phyloP scores from a whole-genome alignment of 2,888 invertebrate genomes.

The Coenonympha glycerion region DNA sequence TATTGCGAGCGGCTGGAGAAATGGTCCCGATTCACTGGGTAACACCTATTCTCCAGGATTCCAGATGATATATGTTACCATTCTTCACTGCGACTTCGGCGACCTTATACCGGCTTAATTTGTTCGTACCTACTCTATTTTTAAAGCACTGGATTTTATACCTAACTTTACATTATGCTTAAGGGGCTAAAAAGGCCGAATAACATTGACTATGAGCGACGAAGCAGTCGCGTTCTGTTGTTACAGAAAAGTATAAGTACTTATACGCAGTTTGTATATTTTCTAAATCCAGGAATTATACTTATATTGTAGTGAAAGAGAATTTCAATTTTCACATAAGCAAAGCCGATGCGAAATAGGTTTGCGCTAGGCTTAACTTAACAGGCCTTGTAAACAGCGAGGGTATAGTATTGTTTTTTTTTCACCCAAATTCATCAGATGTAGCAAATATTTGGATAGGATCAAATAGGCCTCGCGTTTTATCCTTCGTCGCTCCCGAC shows the following conservation, averaged over 20 bases:
- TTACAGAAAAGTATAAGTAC: too few species aligned
- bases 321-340: neutral
- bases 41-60: constrained; percentile 41
- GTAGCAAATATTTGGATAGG: constrained; percentile 56
- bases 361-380: constrained; percentile 11
- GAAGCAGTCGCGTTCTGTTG: too few species aligned
- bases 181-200: too few species aligned
- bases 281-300: too few species aligned
- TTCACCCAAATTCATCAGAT: constrained; percentile 39
- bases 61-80: constrained; percentile 39
- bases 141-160: constrained; percentile 19
- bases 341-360: constrained; percentile 2
- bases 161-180: neutral
- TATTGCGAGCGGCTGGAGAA: constrained; percentile 56
- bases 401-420: constrained; percentile 10
- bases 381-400: constrained; percentile 7
- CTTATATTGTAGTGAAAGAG: too few species aligned
- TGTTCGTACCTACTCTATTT: constrained; percentile 18
- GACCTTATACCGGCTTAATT: constrained; percentile 32
- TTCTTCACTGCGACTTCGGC: constrained; percentile 42
- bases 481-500: constrained; percentile 9
- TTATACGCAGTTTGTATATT: too few species aligned
- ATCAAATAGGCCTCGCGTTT: constrained; percentile 33
- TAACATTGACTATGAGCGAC: too few species aligned
- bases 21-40: constrained; percentile 39